Percentiles rank a stretch among this genome's conserved stretches.
Conservation (phyloP, 2,888 invertebrate species). For the Diarsia mendica region DNA sequence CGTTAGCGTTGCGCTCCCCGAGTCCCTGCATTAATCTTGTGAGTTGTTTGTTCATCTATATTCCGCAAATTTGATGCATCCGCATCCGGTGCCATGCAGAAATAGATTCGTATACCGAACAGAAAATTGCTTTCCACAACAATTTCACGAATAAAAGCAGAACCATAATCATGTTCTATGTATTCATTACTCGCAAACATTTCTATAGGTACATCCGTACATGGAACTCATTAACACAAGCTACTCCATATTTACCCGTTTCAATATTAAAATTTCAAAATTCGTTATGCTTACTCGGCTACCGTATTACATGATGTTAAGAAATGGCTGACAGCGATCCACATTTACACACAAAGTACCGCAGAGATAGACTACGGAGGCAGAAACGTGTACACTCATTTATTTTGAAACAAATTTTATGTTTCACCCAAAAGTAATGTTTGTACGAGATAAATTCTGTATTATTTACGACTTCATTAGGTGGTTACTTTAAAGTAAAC, state of each 20-base stretch:
- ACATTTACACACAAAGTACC: slow-evolving; percentile 48
- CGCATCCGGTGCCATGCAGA: not conserved
- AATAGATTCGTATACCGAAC: not conserved
- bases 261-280: slow-evolving; percentile 15
- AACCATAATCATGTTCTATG: not conserved
- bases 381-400: slow-evolving; percentile 27
- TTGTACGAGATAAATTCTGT: slow-evolving; percentile 34
- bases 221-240: not conserved
- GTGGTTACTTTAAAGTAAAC: slow-evolving; percentile 8
- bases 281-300: slow-evolving; percentile 2
- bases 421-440: slow-evolving; percentile 26
- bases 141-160: not conserved
- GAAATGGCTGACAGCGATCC: slow-evolving; percentile 50
- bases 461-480: slow-evolving; percentile 44
- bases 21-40: slow-evolving; percentile 18
- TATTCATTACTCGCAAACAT: not conserved
- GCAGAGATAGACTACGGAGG: slow-evolving; percentile 41
- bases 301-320: slow-evolving; percentile 35
- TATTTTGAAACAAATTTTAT: slow-evolving; percentile 42
- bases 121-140: not conserved
- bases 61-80: not conserved
- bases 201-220: not conserved
- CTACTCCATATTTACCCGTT: not conserved
- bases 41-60: slow-evolving; percentile 3
- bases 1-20: slow-evolving; percentile 4